Percentiles rank a stretch among this genome's conserved stretches.
phyloP scores from a whole-genome alignment of 2,113 vertebrate species.

The Anolis sagrei region DNA sequence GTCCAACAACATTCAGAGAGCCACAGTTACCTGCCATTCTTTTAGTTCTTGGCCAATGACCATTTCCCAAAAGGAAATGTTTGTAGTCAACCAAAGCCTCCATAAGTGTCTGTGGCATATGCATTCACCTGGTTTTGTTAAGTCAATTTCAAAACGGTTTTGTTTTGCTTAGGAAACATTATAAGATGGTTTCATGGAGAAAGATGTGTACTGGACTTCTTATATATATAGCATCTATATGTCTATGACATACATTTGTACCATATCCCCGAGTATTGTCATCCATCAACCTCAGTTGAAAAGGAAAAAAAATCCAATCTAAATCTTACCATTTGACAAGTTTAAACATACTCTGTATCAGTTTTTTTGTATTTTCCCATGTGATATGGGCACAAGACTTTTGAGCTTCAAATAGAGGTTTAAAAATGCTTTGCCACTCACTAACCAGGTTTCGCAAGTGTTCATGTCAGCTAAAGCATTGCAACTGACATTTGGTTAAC shows the following conservation, averaged over 20 bases:
- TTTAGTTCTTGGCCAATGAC: not conserved
- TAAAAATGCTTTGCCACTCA: slow-evolving; percentile 7
- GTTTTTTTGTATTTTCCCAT: not conserved
- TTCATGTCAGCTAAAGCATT: slow-evolving; percentile 5
- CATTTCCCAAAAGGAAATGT: not conserved
- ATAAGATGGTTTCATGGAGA: not conserved
- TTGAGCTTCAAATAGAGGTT: not conserved
- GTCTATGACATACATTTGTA: not conserved
- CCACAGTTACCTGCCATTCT: too few relatives aligned
- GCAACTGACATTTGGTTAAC: slow-evolving; percentile 29
- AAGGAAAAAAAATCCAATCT: too few relatives aligned
- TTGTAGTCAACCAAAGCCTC: too few relatives aligned
- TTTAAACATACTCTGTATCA: too few relatives aligned
- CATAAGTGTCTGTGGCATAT: not conserved
- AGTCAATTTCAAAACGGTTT: not conserved
- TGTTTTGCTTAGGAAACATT: not conserved
- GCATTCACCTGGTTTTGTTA: not conserved
- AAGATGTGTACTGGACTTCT: not conserved
- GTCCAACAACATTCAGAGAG: not conserved
- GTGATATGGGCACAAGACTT: not conserved
- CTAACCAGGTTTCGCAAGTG: slow-evolving; percentile 25
- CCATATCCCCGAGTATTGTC: not conserved
- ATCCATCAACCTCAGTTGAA: slow-evolving; percentile 39
- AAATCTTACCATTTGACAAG: too few relatives aligned
- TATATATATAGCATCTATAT: not conserved